These are phyloP conservation scores for Callospermophilus lateralis DNA, from an alignment of 2,113 vertebrate species.

Conservation along the genomic window DNA sequence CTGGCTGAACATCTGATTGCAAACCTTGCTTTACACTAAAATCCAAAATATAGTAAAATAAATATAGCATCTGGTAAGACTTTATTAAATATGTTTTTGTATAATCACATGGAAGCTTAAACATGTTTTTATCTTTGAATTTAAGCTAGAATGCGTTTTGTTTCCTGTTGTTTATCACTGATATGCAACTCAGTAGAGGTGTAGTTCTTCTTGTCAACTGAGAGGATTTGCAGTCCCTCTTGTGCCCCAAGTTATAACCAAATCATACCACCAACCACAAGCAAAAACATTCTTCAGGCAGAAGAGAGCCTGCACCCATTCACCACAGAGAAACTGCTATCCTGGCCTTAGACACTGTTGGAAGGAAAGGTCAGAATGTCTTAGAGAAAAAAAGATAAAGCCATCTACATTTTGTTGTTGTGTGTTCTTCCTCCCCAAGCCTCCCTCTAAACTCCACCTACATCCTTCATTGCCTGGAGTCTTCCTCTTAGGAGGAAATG, in stretches of 20 bases:
- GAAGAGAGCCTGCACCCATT: not conserved
- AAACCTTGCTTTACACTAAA: not conserved
- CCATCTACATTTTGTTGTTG: constrained; percentile 31
- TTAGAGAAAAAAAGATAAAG: constrained; percentile 5
- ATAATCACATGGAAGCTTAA: not conserved
- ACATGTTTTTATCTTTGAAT: constrained; percentile 9
- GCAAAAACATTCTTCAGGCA: constrained; percentile 41
- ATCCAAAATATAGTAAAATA: constrained; percentile 36
- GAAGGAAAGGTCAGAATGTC: not conserved
- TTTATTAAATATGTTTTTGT: constrained; percentile 18
- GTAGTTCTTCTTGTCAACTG: not conserved
- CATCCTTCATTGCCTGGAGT: not conserved
- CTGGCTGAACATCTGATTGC: not conserved
- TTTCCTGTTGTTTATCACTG: not conserved
- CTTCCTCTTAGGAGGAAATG: not conserved
- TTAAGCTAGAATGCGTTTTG: not conserved
- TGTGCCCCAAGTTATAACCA: constrained; percentile 33
- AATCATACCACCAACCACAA: constrained; percentile 47
- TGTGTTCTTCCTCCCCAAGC: not conserved
- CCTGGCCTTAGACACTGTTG: not conserved
- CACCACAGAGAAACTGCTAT: not conserved
- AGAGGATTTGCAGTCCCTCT: not conserved
- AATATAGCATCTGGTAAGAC: not conserved
- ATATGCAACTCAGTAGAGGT: not conserved
- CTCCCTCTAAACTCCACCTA: not conserved